These are phyloP conservation scores for Centropristis striata DNA, from an alignment of 2,113 vertebrate genomes.

Conservation along the genomic window DNA sequence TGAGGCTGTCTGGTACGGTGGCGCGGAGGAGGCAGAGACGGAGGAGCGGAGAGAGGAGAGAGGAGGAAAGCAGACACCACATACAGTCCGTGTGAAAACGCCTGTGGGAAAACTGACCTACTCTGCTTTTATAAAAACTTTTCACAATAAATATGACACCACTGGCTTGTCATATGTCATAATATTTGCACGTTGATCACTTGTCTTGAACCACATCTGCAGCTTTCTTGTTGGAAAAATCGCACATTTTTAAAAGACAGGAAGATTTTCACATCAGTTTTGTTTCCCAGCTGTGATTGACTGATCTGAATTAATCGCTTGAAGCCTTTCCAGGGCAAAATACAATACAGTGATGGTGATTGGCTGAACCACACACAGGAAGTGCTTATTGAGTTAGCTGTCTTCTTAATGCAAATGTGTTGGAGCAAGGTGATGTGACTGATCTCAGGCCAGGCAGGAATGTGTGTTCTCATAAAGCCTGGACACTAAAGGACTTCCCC, in stretches of 20 bases:
- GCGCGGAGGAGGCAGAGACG: slow-evolving; percentile 9
- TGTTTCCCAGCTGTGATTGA: slow-evolving; percentile 13
- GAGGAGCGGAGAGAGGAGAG: slow-evolving; percentile 16
- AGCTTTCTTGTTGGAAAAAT: not conserved
- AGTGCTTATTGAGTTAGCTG: slow-evolving; percentile 6
- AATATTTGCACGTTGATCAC: not conserved
- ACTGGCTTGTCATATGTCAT: not conserved
- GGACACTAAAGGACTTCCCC: not conserved
- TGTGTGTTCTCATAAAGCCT: not conserved
- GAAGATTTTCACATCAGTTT: not conserved
- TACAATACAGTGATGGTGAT: not conserved
- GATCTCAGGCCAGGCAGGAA: not conserved
- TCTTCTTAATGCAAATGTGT: slow-evolving; percentile 28
- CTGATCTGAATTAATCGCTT: slow-evolving; percentile 11
- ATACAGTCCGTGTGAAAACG: slow-evolving; percentile 14
- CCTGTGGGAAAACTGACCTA: not conserved
- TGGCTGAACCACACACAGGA: slow-evolving; percentile 20
- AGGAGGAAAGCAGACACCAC: slow-evolving; percentile 33
- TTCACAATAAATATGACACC: not conserved
- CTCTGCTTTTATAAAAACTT: slow-evolving; percentile 11
- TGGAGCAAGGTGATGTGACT: slow-evolving; percentile 10
- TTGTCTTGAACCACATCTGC: not conserved
- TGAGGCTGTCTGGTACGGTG: not conserved
- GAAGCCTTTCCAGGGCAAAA: not conserved
- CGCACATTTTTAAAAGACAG: not conserved